Evolutionary conservation across 2,888 invertebrate genomes (phyloP).

Genomic region (Troides aeacus): DNA sequence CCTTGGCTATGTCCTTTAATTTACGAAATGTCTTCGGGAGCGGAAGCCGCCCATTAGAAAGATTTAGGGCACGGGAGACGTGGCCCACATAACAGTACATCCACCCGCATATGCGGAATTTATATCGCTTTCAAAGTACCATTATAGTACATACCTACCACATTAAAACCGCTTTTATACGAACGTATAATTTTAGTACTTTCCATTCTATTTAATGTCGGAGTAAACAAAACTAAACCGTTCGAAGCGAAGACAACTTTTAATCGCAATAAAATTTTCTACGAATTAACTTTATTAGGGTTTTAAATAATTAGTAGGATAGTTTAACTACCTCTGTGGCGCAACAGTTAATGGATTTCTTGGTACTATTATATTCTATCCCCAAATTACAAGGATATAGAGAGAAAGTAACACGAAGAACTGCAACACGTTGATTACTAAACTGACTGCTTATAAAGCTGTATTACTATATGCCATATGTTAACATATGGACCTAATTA

Average conservation of each 20-base stretch:
- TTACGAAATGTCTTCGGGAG: conserved; percentile 27
- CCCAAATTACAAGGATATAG: too few species aligned
- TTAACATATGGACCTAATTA: too few species aligned
- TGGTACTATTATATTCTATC: too few species aligned
- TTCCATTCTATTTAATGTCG: conserved; percentile 15
- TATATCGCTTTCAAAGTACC: conserved; percentile 27
- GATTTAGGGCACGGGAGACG: conserved; percentile 30
- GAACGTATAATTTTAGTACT: conserved; percentile 18
- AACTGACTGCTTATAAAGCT: too few species aligned
- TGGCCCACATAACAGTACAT: conserved; percentile 25
- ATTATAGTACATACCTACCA: conserved; percentile 21
- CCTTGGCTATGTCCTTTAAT: conserved; percentile 24
- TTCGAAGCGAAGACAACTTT: neutral
- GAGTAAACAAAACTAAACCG: neutral
- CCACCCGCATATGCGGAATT: conserved; percentile 29
- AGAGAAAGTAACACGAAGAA: too few species aligned
- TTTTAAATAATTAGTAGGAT: neutral
- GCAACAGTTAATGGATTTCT: too few species aligned
- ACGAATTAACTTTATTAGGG: neutral
- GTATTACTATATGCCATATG: too few species aligned
- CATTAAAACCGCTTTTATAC: conserved; percentile 17
- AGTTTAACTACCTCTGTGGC: too few species aligned
- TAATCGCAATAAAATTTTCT: neutral
- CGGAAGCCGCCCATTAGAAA: conserved; percentile 30
- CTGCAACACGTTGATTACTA: too few species aligned